Conservation (phyloP, 2,888 invertebrate genomes). For the Autographa pulchrina region DNA sequence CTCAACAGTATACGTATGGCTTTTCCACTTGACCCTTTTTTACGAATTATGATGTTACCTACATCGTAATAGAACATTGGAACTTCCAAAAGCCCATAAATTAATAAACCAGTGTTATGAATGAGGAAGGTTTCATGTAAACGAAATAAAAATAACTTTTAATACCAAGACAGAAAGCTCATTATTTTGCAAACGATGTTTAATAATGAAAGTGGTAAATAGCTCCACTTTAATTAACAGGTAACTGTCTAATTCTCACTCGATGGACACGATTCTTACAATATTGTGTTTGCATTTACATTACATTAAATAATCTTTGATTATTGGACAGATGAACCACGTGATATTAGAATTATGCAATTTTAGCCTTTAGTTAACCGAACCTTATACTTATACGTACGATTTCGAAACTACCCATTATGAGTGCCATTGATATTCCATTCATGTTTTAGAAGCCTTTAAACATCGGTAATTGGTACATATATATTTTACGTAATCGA, state of each 20-base stretch:
- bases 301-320: neutral
- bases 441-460: neutral
- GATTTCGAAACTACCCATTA: neutral
- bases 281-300: neutral
- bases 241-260: neutral
- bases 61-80: neutral
- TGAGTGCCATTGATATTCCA: neutral
- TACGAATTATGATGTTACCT: neutral
- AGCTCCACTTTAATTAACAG: neutral
- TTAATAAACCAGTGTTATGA: slow-evolving; percentile 3
- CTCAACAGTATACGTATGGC: neutral
- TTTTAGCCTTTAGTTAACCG: neutral
- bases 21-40: neutral
- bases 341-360: neutral
- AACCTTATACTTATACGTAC: neutral
- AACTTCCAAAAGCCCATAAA: neutral
- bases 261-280: neutral
- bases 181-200: neutral
- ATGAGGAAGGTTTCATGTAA: neutral
- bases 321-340: neutral
- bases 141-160: slow-evolving; percentile 1
- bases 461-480: slow-evolving; percentile 8
- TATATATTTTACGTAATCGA: slow-evolving; percentile 14
- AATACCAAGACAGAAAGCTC: neutral
- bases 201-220: slow-evolving; percentile 4